Conservation (phyloP, 2,113 vertebrate species). For the Notothenia rossii region DNA sequence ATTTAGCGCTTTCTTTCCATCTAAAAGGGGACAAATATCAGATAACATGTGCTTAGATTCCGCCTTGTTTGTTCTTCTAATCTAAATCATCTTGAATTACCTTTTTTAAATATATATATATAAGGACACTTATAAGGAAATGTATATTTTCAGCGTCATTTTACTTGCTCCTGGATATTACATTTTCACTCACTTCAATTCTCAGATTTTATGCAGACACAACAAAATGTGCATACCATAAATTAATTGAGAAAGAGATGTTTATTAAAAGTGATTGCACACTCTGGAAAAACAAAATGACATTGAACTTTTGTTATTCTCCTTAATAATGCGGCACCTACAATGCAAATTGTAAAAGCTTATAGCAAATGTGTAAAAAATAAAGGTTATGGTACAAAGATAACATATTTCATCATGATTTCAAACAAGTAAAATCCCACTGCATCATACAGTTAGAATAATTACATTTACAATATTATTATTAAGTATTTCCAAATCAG, state of each 20-base stretch:
- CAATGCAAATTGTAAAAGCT: too few species aligned
- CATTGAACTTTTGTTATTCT: background rate
- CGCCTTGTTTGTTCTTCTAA: background rate
- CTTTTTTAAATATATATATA: too few species aligned
- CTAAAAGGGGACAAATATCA: background rate
- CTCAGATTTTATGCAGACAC: background rate
- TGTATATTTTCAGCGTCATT: background rate
- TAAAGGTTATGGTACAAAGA: background rate
- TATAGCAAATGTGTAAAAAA: too few species aligned
- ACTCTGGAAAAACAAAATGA: background rate
- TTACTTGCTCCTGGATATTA: background rate
- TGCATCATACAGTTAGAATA: background rate
- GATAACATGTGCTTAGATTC: background rate
- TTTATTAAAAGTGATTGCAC: constrained; percentile 5
- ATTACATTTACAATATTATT: background rate
- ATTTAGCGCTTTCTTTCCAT: background rate
- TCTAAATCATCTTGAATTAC: background rate
- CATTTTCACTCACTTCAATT: background rate
- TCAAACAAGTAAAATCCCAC: background rate
- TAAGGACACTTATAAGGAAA: background rate
- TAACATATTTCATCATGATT: background rate
- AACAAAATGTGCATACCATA: background rate
- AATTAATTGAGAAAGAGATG: background rate
- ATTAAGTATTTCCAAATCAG: background rate
- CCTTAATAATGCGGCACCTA: too few species aligned